Base-by-base conservation (phyloP, 2,113 vertebrate genomes). In the Hyperopisus bebe region DNA sequence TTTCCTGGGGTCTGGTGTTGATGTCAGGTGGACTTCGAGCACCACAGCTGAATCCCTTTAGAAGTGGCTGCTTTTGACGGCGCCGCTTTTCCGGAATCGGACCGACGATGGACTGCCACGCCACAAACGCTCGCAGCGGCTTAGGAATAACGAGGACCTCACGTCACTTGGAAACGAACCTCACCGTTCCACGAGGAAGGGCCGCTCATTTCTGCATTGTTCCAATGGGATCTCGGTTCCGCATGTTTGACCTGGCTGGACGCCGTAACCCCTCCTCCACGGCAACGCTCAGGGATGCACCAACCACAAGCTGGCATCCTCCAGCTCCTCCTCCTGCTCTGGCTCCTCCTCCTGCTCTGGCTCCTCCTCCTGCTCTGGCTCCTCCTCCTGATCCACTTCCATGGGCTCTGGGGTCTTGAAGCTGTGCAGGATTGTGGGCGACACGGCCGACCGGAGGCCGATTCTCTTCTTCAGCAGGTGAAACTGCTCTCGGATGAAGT, bases 381-480 rank as follows among this genome's bases (percentile, higher is more conserved):
- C 97, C 89, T 97, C 96, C 8, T 96, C 95, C 84, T 96, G 96
- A 0, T 96, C 95, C 0, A 96, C 96, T n/a, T 93, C 92, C 92
- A 97, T 94, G 0, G 98, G 97, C 93, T 98, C 96, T 21, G 97
- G 97, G 5, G 98, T 99, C 91, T 96, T 96, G 90, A 98, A 97
- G 90, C 96, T 94, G 0, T 95, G 96, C 2, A 94, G 88, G 91
- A 96, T 94, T 89, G 94, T 93, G 51, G 95, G 92, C 19, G 93
- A 94, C 58, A 90, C 91, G 3, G 70, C 93, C 0, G 98, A 97
- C 92, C 97, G 98, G 35, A 99, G 97, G 93, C 98, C 98, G 42
- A 99, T 98, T 92, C 99, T 99, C 91, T 96, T 98, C 93, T 99
- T 99, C 89, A 95, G 94, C 88, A 99, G 95, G 93, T 99, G 98